phyloP scores from a whole-genome alignment of 2,888 invertebrate genomes.

The Gryllus longicercus region DNA sequence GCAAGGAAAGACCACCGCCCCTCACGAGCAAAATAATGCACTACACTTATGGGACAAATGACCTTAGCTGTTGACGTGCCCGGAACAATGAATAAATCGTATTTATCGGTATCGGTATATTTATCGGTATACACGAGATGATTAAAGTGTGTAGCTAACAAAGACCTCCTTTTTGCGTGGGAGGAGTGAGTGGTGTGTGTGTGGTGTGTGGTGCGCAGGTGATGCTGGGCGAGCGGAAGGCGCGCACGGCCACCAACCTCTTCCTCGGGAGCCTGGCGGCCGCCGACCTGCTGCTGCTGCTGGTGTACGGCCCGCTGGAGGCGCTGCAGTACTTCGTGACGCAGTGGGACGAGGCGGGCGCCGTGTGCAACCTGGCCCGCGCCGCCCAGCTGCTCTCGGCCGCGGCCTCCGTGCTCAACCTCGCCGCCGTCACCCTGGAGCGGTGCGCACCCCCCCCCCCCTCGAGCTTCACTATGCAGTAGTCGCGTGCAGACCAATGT shows the following conservation, averaged over 20 bases:
- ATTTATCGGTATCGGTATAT: too few species aligned
- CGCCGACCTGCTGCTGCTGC: slow-evolving; percentile 50
- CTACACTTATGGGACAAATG: too few species aligned
- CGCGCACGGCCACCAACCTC: slow-evolving; percentile 44
- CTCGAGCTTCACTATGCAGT: too few species aligned
- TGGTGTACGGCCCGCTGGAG: slow-evolving; percentile 51
- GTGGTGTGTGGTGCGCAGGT: slow-evolving; percentile 43
- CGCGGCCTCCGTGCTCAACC: slow-evolving; percentile 51
- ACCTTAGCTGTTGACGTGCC: too few species aligned
- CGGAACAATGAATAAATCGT: too few species aligned
- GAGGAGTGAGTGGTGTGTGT: too few species aligned
- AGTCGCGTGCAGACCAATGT: too few species aligned
- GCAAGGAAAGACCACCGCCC: too few species aligned
- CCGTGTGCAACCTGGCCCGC: slow-evolving; percentile 50
- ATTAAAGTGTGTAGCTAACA: too few species aligned
- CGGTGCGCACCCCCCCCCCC: slow-evolving; percentile 43
- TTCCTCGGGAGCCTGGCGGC: slow-evolving; percentile 45
- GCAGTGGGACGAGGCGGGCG: slow-evolving; percentile 47
- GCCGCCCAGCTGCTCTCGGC: slow-evolving; percentile 51
- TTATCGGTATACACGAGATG: too few species aligned
- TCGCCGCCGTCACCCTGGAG: slow-evolving; percentile 52
- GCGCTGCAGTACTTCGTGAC: slow-evolving; percentile 46
- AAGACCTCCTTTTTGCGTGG: too few species aligned
- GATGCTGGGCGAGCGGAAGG: slow-evolving; percentile 46
- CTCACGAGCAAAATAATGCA: too few species aligned